These are phyloP conservation scores for Halichondria panicea DNA, from an alignment of 37 sponge, comb jelly and placozoan species.

Conservation along the genomic window DNA sequence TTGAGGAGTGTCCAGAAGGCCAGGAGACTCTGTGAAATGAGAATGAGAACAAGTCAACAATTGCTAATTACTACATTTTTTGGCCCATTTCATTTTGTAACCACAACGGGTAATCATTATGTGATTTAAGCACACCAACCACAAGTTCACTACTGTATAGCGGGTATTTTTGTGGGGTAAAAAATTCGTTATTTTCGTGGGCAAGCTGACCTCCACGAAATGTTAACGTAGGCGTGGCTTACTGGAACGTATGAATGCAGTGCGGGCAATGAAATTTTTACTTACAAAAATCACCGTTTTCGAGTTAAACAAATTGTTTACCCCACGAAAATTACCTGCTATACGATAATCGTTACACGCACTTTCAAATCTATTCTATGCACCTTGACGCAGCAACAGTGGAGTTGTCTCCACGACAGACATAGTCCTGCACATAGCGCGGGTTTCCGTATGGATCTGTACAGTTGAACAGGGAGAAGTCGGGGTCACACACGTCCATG, in stretches of 20 bases:
- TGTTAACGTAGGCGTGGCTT: no score
- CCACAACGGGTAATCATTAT: background rate
- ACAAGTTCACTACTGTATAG: background rate
- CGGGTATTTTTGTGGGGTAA: no score
- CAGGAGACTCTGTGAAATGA: slow-evolving; percentile 34
- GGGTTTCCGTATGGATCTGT: slow-evolving; percentile 45
- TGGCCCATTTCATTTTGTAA: background rate
- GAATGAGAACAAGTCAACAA: background rate
- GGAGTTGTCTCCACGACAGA: slow-evolving; percentile 2
- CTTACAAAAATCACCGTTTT: no score
- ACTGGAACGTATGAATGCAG: no score
- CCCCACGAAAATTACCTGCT: background rate
- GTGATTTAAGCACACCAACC: background rate
- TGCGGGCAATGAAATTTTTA: no score
- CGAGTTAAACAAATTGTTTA: no score
- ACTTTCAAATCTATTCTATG: background rate
- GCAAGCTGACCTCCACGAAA: no score
- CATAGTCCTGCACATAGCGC: slow-evolving; percentile 38
- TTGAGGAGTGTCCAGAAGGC: slow-evolving; percentile 67
- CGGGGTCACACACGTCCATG: slow-evolving; percentile 55
- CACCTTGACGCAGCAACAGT: background rate
- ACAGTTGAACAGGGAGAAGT: slow-evolving; percentile 64
- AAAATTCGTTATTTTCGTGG: no score
- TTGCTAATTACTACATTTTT: background rate
- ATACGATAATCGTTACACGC: background rate